These are phyloP conservation scores for Bubalus kerabau DNA, from an alignment of 2,113 vertebrate species.

Conservation along the genomic window DNA sequence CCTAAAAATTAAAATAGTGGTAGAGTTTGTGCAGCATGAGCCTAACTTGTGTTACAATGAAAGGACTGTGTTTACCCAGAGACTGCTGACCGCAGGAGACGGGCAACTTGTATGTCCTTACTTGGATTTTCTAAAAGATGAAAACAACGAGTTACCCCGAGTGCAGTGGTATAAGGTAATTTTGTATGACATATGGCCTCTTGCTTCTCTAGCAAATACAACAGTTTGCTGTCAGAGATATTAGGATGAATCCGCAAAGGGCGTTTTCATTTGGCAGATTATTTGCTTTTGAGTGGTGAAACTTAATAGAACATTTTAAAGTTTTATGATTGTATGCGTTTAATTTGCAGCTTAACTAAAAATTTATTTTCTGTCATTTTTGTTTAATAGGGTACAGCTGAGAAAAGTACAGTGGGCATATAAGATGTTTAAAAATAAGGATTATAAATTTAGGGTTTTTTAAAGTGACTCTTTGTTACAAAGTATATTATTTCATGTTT, in stretches of 20 bases:
- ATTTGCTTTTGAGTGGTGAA: neutral
- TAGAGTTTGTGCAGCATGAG: constrained; percentile 74
- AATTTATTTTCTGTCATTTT: neutral
- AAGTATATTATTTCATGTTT: neutral
- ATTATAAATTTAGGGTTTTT: neutral
- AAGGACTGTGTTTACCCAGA: constrained; percentile 64
- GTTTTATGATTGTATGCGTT: neutral
- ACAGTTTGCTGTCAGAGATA: neutral
- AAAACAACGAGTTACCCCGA: constrained; percentile 70
- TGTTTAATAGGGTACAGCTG: neutral
- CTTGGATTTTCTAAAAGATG: constrained; percentile 72
- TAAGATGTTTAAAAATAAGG: neutral
- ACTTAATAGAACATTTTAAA: neutral
- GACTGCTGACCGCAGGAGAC: neutral
- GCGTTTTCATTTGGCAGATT: neutral
- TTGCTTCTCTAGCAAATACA: neutral
- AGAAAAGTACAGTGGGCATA: neutral
- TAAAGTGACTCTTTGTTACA: neutral
- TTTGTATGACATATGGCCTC: neutral
- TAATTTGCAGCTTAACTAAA: neutral
- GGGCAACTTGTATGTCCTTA: constrained; percentile 84
- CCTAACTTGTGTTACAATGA: constrained; percentile 76
- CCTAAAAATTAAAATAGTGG: constrained; percentile 43
- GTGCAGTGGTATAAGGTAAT: constrained; percentile 90
- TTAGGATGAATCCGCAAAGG: neutral